Evolutionary conservation across 1,140 invertebrate species (phyloP).

Genomic region (Colletes latitarsis): DNA sequence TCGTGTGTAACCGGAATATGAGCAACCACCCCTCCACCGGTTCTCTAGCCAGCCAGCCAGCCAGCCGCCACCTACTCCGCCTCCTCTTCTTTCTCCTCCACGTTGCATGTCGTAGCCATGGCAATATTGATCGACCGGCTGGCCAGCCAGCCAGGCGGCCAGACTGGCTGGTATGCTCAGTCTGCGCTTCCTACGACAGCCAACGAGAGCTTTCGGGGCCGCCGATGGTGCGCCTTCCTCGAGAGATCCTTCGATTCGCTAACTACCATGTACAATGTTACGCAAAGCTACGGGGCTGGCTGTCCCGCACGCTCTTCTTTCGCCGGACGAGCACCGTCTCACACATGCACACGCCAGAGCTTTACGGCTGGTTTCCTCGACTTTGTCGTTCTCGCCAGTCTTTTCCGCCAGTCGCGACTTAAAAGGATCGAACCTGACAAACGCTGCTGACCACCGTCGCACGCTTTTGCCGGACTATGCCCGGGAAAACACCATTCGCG

Average conservation of each 20-base stretch:
- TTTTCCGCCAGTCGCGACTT: too few species aligned
- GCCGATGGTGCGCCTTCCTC: constrained; percentile 29
- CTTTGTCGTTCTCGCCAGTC: too few species aligned
- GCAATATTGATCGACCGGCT: constrained; percentile 74
- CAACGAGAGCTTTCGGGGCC: constrained; percentile 48
- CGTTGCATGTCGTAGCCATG: constrained; percentile 71
- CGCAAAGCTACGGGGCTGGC: constrained; percentile 17
- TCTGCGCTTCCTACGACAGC: constrained; percentile 51
- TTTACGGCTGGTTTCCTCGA: too few species aligned
- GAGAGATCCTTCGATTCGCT: constrained; percentile 44
- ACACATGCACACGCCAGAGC: too few species aligned
- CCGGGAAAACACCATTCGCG: too few species aligned
- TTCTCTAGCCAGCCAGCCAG: constrained; percentile 47
- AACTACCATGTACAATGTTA: constrained; percentile 24
- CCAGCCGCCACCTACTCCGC: constrained; percentile 66
- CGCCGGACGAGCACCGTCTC: background rate
- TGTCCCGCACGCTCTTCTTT: background rate
- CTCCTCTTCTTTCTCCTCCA: constrained; percentile 65
- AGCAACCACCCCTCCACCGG: constrained; percentile 55
- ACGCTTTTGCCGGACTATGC: too few species aligned
- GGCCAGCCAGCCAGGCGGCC: constrained; percentile 56
- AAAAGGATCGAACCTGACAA: too few species aligned
- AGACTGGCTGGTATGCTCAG: constrained; percentile 37
- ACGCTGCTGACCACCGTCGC: too few species aligned
- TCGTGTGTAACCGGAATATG: constrained; percentile 65